phyloP scores from a whole-genome alignment of 2,797 vertebrate species.

The Petrocephalus sullivani region DNA sequence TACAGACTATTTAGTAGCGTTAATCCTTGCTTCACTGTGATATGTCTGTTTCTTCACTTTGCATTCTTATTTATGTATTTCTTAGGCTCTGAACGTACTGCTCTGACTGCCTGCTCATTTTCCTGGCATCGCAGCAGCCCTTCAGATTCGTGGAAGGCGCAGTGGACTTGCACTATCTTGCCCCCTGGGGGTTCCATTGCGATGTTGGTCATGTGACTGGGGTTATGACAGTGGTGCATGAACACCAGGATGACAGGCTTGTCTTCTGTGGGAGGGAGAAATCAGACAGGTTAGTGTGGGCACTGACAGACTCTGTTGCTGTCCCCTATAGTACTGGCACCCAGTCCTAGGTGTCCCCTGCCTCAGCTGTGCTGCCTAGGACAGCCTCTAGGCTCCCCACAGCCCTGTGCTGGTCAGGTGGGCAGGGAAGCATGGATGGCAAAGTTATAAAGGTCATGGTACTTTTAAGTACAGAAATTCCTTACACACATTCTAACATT shows the following conservation, averaged over 20 bases:
- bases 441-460: neutral
- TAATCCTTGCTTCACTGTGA: neutral
- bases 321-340: neutral
- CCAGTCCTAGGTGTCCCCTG: neutral
- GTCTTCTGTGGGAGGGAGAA: too few species aligned
- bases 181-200: rapidly evolving
- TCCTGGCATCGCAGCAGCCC: neutral
- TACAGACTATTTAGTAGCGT: neutral
- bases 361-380: neutral
- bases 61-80: neutral
- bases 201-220: neutral
- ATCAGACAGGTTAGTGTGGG: too few species aligned
- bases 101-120: rapidly evolving
- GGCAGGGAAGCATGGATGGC: neutral
- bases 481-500: neutral
- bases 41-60: neutral
- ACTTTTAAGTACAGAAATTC: neutral
- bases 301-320: neutral
- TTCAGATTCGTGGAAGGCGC: too few species aligned
- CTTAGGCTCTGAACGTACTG: neutral
- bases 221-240: too few species aligned
- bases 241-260: too few species aligned
- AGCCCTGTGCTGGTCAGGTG: neutral
- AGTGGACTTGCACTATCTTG: conserved; percentile 29
- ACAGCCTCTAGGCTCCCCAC: neutral